These are phyloP conservation scores for Lepidochitona cinerea DNA, from an alignment of 2,888 invertebrate species.

Conservation along the genomic window DNA sequence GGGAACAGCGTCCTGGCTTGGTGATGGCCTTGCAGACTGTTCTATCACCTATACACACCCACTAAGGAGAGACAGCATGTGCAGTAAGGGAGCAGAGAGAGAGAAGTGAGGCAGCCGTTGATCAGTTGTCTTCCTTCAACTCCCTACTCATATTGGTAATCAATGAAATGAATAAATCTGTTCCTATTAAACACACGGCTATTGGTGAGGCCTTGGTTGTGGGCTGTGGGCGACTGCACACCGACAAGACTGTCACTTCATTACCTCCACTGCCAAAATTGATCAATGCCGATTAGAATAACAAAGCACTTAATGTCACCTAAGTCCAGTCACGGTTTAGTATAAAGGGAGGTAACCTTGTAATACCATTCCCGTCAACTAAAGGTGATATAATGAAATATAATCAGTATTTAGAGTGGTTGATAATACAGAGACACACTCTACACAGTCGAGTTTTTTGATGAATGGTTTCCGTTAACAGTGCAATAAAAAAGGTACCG, in stretches of 20 bases:
- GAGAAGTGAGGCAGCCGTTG: background rate
- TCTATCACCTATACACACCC: too few species aligned
- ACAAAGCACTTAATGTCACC: conserved; percentile 7
- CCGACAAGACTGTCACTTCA: background rate
- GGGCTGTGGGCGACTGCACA: too few species aligned
- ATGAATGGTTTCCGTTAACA: background rate
- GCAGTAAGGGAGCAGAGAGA: background rate
- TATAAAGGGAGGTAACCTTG: background rate
- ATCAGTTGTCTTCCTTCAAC: background rate
- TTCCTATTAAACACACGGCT: background rate
- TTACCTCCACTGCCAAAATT: background rate
- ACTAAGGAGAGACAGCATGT: background rate
- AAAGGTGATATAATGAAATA: background rate
- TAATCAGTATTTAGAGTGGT: too few species aligned
- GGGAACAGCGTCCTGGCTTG: too few species aligned
- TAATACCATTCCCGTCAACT: background rate
- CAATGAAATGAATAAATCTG: conserved; percentile 8
- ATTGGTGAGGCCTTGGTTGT: too few species aligned
- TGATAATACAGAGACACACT: too few species aligned
- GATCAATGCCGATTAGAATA: conserved; percentile 3
- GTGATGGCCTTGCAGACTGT: too few species aligned
- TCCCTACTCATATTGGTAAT: conserved; percentile 5
- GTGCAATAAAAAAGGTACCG: background rate
- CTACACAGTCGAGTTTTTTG: too few species aligned
- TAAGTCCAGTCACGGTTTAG: background rate